Evolutionary conservation across 2,888 invertebrate genomes (phyloP).

Genomic region (Sesamia inferens): DNA sequence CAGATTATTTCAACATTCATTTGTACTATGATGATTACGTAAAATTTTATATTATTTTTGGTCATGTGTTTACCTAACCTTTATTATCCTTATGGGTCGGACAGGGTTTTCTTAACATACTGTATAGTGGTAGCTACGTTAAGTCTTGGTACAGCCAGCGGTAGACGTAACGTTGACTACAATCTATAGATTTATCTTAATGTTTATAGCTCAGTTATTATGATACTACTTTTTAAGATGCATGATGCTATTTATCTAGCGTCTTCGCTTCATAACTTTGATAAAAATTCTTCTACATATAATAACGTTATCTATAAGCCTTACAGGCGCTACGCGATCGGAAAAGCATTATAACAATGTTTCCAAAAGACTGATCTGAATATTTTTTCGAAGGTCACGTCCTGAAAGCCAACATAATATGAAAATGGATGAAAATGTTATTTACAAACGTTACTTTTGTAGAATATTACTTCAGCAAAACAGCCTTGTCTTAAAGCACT

Average conservation of each 20-base stretch:
- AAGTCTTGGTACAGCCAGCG: not conserved
- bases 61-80: too few relatives aligned
- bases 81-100: too few relatives aligned
- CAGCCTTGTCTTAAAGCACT: conserved; percentile 5
- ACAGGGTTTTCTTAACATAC: too few relatives aligned
- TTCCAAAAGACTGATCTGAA: conserved; percentile 27
- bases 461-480: conserved; percentile 25
- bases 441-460: conserved; percentile 19
- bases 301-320: conserved; percentile 38
- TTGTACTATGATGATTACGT: too few relatives aligned
- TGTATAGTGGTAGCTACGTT: not conserved
- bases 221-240: not conserved
- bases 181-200: not conserved
- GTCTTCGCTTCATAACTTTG: conserved; percentile 9
- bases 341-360: conserved; percentile 29
- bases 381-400: conserved; percentile 37
- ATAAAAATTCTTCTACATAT: conserved; percentile 22
- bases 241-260: conserved; percentile 2
- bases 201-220: conserved; percentile 2
- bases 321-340: conserved; percentile 26
- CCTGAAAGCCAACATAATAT: conserved; percentile 9
- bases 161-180: not conserved
- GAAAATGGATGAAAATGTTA: conserved; percentile 22
- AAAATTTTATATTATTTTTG: too few relatives aligned
- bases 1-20: too few relatives aligned